phyloP scores from a whole-genome alignment of 2,888 invertebrate species.

The Nudaria mundana region DNA sequence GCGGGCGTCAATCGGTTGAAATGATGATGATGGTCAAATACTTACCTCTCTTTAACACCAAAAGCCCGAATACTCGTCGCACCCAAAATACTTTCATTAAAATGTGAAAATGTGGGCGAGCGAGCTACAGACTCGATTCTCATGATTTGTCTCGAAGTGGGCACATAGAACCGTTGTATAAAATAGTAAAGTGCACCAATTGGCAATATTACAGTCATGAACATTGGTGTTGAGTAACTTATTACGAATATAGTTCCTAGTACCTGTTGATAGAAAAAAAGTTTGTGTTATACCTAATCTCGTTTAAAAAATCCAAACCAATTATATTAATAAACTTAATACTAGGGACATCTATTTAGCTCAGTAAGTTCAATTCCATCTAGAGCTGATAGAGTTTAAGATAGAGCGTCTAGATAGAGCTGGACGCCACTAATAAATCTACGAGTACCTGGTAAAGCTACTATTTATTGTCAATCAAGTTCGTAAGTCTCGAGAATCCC shows the following conservation, averaged over 20 bases:
- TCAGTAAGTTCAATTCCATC: too few relatives aligned
- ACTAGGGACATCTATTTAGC: too few relatives aligned
- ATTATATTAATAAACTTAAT: background rate
- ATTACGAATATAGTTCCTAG: constrained; percentile 93
- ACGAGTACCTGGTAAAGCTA: too few relatives aligned
- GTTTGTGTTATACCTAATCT: constrained; percentile 80
- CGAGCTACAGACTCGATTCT: constrained; percentile 95
- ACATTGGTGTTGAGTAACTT: constrained; percentile 91
- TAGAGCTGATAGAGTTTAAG: too few relatives aligned
- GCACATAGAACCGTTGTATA: constrained; percentile 96
- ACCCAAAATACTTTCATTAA: constrained; percentile 95
- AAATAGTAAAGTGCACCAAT: constrained; percentile 91
- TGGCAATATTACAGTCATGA: constrained; percentile 89
- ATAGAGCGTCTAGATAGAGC: too few relatives aligned
- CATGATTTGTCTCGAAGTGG: constrained; percentile 96
- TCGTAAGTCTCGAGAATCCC: too few relatives aligned
- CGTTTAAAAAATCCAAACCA: constrained; percentile 67
- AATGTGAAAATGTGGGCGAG: constrained; percentile 98
- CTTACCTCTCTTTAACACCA: constrained; percentile 83
- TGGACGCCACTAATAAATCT: too few relatives aligned
- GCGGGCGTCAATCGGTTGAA: too few relatives aligned
- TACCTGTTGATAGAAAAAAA: constrained; percentile 77
- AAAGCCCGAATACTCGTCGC: constrained; percentile 94
- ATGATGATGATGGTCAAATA: too few relatives aligned
- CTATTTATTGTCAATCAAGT: too few relatives aligned